phyloP scores from a whole-genome alignment of 2,113 vertebrate genomes.

The Nannobrachium achirus region DNA sequence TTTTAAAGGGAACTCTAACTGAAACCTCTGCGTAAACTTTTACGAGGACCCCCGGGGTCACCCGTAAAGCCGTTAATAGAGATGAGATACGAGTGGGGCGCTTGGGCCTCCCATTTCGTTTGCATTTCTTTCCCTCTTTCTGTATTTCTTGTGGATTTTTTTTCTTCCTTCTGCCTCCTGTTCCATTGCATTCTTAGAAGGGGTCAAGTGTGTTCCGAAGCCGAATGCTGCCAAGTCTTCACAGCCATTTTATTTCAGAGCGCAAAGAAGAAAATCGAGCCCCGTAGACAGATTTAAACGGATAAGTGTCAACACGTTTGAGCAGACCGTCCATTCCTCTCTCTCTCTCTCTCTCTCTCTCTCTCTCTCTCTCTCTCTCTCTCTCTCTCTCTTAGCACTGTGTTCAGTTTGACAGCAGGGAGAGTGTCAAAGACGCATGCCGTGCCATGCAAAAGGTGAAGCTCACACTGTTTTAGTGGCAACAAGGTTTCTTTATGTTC shows the following conservation, averaged over 20 bases:
- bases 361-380: background rate
- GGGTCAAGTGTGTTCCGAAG: slow-evolving; percentile 78
- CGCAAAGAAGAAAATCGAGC: slow-evolving; percentile 26
- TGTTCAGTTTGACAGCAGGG: slow-evolving; percentile 2
- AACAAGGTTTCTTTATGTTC: slow-evolving; percentile 32
- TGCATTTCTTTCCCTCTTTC: slow-evolving; percentile 53
- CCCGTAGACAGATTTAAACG: slow-evolving; percentile 38
- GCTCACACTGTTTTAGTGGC: slow-evolving; percentile 68
- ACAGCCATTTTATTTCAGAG: slow-evolving; percentile 40
- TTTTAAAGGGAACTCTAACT: slow-evolving; percentile 81
- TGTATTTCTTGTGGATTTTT: background rate
- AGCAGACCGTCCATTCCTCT: slow-evolving; percentile 4
- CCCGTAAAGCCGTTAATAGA: slow-evolving; percentile 86
- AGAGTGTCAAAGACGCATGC: slow-evolving; percentile 2
- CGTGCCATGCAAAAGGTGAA: slow-evolving; percentile 53
- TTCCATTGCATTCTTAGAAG: slow-evolving; percentile 76
- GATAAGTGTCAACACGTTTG: slow-evolving; percentile 21
- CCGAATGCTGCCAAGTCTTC: slow-evolving; percentile 52
- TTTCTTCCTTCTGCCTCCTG: slow-evolving; percentile 41
- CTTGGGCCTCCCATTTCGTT: slow-evolving; percentile 84
- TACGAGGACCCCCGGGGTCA: slow-evolving; percentile 85
- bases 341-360: background rate
- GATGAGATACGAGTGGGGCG: slow-evolving; percentile 83
- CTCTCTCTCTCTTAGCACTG: background rate
- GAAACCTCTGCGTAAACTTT: slow-evolving; percentile 85